A percentile compares a stretch with the other conserved stretches of the same genome.
Evolutionary conservation across 1,140 invertebrate species (phyloP).

Genomic region (Chymomyza costata): DNA sequence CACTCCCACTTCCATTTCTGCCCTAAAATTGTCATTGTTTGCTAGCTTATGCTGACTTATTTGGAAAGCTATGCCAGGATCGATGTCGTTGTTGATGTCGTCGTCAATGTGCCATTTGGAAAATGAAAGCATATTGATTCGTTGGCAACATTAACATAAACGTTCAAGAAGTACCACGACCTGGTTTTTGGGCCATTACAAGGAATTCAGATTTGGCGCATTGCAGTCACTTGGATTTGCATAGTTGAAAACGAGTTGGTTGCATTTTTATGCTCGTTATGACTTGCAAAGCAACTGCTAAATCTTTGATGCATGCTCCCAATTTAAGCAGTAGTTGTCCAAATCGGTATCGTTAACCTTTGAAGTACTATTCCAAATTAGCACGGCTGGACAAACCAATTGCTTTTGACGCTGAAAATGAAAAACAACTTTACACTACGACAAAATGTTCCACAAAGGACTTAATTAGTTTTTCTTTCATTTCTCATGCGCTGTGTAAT

Average conservation of each 20-base stretch:
- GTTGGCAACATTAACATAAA: constrained; percentile 47
- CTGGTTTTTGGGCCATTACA: no score
- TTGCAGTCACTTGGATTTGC: constrained; percentile 57
- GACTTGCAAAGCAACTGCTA: constrained; percentile 16
- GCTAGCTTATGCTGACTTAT: constrained; percentile 20
- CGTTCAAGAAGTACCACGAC: no score
- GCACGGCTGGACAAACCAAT: no score
- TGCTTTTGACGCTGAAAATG: no score
- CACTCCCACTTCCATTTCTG: constrained; percentile 5
- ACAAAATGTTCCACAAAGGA: constrained; percentile 61
- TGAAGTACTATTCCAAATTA: no score
- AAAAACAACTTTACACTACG: no score
- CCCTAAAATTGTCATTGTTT: constrained; percentile 34
- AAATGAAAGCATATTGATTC: constrained; percentile 56
- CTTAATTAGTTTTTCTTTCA: constrained; percentile 73
- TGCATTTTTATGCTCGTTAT: constrained; percentile 28
- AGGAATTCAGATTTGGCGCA: constrained; percentile 45
- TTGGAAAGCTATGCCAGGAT: constrained; percentile 46
- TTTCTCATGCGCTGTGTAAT: constrained; percentile 54
- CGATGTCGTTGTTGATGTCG: constrained; percentile 46
- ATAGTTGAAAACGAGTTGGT: constrained; percentile 30
- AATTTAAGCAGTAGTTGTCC: no score
- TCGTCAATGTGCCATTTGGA: constrained; percentile 56
- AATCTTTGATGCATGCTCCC: no score
- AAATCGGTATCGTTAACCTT: no score